Evolutionary conservation across 2,888 invertebrate genomes (phyloP).

Genomic region (Helleia helle): DNA sequence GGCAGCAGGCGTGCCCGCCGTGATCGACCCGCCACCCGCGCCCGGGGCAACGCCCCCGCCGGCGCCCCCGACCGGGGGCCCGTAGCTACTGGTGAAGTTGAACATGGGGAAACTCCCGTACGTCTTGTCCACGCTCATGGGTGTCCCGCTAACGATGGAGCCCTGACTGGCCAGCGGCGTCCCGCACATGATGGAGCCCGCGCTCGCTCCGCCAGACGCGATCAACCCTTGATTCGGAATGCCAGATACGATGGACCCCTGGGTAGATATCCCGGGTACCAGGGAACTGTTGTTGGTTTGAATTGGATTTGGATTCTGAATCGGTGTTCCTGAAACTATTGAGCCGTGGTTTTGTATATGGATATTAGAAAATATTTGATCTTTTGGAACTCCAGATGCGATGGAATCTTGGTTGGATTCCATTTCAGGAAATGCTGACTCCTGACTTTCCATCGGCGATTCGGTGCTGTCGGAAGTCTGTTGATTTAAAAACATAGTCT

Average conservation of each 20-base stretch:
- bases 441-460: neutral
- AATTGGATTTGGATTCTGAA: slow-evolving; percentile 13
- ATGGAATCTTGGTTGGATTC: neutral
- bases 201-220: neutral
- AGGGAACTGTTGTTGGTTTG: slow-evolving; percentile 13
- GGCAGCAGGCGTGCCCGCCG: slow-evolving; percentile 33
- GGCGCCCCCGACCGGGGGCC: too few relatives aligned
- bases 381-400: neutral
- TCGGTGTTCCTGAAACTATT: slow-evolving; percentile 7
- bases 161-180: slow-evolving; percentile 19
- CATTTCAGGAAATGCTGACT: neutral
- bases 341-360: neutral
- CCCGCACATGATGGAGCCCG: slow-evolving; percentile 20
- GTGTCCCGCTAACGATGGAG: slow-evolving; percentile 19
- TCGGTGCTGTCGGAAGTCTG: neutral
- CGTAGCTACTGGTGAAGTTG: slow-evolving; percentile 13
- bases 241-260: slow-evolving; percentile 11
- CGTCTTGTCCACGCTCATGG: slow-evolving; percentile 18
- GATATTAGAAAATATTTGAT: neutral
- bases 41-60: too few relatives aligned
- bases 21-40: slow-evolving; percentile 37
- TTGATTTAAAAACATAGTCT: neutral
- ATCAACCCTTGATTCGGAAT: slow-evolving; percentile 15
- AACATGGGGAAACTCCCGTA: slow-evolving; percentile 10
- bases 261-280: slow-evolving; percentile 13